phyloP scores from a whole-genome alignment of 2,888 invertebrate genomes.

The Stenotaenia linearis region DNA sequence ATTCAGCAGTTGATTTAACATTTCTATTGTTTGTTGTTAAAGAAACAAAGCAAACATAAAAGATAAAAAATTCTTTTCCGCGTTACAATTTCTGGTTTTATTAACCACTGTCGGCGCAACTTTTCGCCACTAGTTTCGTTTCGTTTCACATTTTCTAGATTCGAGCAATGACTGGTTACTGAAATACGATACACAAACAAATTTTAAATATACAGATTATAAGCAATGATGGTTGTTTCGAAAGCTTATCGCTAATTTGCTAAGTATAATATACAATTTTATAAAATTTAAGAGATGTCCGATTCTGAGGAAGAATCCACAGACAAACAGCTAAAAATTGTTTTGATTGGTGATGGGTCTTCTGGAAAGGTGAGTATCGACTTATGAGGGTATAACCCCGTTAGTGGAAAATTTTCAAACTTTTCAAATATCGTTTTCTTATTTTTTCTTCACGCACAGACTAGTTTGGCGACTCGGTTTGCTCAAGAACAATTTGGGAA shows the following conservation, averaged over 20 bases:
- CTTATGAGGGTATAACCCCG: too few species aligned
- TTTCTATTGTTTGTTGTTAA: not conserved
- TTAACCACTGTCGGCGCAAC: not conserved
- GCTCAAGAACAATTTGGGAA: conserved; percentile 61
- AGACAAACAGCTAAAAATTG: conserved; percentile 66
- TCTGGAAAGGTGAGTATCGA: conserved; percentile 71
- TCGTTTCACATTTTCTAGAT: not conserved
- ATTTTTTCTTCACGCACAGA: conserved; percentile 52
- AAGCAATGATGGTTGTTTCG: not conserved
- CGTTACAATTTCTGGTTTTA: not conserved
- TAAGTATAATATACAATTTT: conserved; percentile 19
- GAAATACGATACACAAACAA: not conserved
- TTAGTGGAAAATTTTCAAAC: too few species aligned
- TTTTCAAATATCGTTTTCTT: too few species aligned
- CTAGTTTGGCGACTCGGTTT: conserved; percentile 59
- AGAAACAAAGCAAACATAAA: not conserved
- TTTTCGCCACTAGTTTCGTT: not conserved
- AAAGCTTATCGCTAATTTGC: not conserved
- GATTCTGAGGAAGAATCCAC: conserved; percentile 59
- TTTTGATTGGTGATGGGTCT: conserved; percentile 70
- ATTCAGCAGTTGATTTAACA: not conserved
- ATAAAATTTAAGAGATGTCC: conserved; percentile 53
- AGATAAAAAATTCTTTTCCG: not conserved
- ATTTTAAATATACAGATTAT: not conserved
- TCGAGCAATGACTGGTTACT: not conserved